phyloP scores from a whole-genome alignment of 2,888 invertebrate species.

The Habrosyne pyritoides region DNA sequence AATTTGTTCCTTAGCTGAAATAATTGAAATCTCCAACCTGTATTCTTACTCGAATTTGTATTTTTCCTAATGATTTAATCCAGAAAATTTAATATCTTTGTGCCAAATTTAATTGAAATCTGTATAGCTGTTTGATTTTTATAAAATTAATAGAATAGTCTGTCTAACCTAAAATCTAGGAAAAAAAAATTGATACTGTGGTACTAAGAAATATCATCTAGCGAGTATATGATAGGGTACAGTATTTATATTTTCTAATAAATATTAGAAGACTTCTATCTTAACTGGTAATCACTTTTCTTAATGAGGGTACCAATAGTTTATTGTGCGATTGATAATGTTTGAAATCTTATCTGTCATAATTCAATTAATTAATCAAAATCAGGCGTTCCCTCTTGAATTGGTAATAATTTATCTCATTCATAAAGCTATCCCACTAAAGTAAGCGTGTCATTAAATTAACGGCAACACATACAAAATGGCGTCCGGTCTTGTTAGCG shows the following conservation, averaged over 20 bases:
- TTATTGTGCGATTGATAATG: neutral
- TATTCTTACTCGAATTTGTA: no score
- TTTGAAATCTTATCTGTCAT: constrained; percentile 8
- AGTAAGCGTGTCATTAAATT: constrained; percentile 62
- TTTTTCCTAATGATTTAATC: no score
- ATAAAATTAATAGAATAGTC: no score
- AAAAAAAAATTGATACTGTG: no score
- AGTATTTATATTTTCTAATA: neutral
- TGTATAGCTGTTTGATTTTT: no score
- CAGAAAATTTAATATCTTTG: no score
- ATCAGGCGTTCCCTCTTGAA: constrained; percentile 29
- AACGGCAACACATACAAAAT: constrained; percentile 64
- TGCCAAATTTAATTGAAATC: no score
- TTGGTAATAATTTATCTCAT: constrained; percentile 64
- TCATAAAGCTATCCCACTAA: constrained; percentile 41
- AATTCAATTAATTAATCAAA: constrained; percentile 40
- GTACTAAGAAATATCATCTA: no score
- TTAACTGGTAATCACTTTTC: neutral
- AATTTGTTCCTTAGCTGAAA: no score
- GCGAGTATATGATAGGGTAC: no score
- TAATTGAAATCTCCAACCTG: neutral
- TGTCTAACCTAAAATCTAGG: no score
- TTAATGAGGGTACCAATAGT: neutral
- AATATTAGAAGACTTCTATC: no score
- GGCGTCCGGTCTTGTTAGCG: constrained; percentile 72